Evolutionary conservation across 2,797 vertebrate species (phyloP).

Genomic region (Gymnothorax javanicus): DNA sequence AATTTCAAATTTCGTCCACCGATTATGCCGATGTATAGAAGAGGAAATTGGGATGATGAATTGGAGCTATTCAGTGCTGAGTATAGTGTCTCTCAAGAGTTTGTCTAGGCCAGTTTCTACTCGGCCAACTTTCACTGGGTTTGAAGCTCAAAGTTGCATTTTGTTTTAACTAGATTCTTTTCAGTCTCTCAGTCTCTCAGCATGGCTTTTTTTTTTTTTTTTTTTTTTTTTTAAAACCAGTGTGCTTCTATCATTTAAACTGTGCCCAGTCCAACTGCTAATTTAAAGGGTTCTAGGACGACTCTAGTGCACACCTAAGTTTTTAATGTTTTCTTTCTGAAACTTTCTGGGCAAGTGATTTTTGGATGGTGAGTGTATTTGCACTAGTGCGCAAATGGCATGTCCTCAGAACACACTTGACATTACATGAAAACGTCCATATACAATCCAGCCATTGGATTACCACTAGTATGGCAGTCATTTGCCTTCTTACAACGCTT

Average conservation of each 20-base stretch:
- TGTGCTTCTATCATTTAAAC: background rate
- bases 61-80: constrained; percentile 32
- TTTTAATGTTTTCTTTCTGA: background rate
- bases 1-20: background rate
- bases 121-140: background rate
- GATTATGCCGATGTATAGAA: background rate
- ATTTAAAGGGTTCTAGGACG: background rate
- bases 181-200: background rate
- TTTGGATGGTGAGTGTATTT: background rate
- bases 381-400: background rate
- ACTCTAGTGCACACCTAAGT: background rate
- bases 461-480: background rate
- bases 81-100: background rate
- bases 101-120: no score
- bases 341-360: background rate
- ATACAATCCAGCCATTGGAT: background rate
- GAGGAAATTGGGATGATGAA: background rate
- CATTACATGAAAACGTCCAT: background rate
- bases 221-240: background rate
- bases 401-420: background rate
- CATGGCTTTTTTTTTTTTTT: background rate
- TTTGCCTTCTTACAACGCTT: background rate
- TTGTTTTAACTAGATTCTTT: background rate
- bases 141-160: background rate
- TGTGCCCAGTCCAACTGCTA: background rate